A percentile compares a stretch with the other conserved stretches of the same genome.
These are phyloP conservation scores for Digitonthophagus gazella DNA, from an alignment of 2,888 invertebrate species.

Conservation along the genomic window DNA sequence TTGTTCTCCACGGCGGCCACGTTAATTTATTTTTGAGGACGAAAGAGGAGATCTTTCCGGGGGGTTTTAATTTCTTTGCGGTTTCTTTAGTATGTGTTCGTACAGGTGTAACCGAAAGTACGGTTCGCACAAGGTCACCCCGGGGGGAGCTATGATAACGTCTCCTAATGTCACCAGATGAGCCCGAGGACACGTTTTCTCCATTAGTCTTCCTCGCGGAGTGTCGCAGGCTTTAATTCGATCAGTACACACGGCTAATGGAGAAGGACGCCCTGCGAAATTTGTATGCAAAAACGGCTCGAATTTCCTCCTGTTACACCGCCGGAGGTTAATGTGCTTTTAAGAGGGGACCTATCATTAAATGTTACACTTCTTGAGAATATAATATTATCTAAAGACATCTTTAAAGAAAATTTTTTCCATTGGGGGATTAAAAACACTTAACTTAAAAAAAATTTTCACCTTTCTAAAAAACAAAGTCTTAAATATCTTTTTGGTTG, in stretches of 20 bases:
- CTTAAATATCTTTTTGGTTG: too few relatives aligned
- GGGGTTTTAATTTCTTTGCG: too few relatives aligned
- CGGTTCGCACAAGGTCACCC: not conserved
- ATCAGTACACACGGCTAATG: constrained; percentile 23
- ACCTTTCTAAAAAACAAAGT: too few relatives aligned
- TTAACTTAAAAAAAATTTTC: too few relatives aligned
- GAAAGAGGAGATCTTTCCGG: too few relatives aligned
- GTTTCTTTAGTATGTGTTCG: not conserved
- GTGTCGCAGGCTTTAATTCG: constrained; percentile 32
- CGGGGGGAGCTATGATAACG: constrained; percentile 27
- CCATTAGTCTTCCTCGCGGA: constrained; percentile 32
- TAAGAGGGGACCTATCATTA: too few relatives aligned
- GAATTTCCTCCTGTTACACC: not conserved
- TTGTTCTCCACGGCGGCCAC: not conserved
- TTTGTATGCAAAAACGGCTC: not conserved
- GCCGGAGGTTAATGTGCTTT: not conserved
- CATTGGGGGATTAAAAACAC: too few relatives aligned
- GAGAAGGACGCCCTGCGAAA: constrained; percentile 5
- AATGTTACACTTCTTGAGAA: too few relatives aligned
- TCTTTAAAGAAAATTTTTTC: too few relatives aligned
- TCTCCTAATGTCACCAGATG: constrained; percentile 34
- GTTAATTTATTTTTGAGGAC: too few relatives aligned
- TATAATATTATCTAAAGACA: too few relatives aligned
- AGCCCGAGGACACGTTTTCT: constrained; percentile 34
- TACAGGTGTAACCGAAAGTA: not conserved